These are phyloP conservation scores for Apamea crenata DNA, from an alignment of 2,888 invertebrate species.

Conservation along the genomic window DNA sequence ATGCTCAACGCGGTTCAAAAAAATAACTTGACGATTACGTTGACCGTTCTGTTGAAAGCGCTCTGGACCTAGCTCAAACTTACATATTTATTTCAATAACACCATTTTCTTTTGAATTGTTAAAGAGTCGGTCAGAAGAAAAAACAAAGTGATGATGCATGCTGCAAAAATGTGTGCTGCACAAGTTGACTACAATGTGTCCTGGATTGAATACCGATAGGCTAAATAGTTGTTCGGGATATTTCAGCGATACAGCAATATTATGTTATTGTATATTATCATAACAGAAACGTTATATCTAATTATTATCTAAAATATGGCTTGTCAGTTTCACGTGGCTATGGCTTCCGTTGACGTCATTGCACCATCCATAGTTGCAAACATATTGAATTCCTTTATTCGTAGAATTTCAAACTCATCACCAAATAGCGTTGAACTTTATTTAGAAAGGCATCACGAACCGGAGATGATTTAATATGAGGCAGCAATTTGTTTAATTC, in stretches of 20 bases:
- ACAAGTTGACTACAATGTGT: not conserved
- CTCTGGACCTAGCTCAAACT: not conserved
- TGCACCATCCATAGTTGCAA: not conserved
- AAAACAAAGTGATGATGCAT: not conserved
- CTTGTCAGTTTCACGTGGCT: not conserved
- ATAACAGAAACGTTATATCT: not conserved
- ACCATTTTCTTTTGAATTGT: not conserved
- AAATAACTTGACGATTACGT: not conserved
- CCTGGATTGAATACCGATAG: not conserved
- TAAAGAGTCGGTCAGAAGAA: not conserved
- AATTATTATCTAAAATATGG: not conserved
- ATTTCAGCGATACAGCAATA: not conserved
- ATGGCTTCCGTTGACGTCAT: too few relatives aligned
- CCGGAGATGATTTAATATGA: not conserved
- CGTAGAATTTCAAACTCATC: not conserved
- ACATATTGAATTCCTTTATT: not conserved
- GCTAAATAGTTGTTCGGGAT: not conserved
- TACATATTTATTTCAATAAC: not conserved
- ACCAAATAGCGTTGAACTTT: not conserved
- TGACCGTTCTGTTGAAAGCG: not conserved
- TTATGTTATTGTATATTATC: not conserved
- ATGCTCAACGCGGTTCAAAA: not conserved
- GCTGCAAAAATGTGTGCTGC: not conserved
- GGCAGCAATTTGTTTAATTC: not conserved
- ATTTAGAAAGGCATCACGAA: not conserved